phyloP scores from a whole-genome alignment of 1,140 invertebrate genomes.

The Temnothorax nylanderi region DNA sequence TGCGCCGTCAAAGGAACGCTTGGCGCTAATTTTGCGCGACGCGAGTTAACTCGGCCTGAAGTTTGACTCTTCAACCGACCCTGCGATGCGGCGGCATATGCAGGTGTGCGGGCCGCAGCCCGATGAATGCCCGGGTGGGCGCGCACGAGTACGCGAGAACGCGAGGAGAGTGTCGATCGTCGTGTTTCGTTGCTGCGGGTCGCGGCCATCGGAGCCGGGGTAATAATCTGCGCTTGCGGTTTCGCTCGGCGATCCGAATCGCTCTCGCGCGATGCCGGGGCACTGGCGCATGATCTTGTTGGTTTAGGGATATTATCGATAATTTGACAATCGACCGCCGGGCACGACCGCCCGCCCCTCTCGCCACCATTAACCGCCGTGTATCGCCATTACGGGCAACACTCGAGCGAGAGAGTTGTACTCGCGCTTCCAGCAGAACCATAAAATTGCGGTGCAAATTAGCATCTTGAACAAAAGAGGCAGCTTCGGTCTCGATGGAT shows the following conservation, averaged over 20 bases:
- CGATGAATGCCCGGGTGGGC: conserved; percentile 59
- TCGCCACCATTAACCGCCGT: conserved; percentile 72
- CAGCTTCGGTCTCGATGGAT: not conserved
- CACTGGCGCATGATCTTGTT: conserved; percentile 77
- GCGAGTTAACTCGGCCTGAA: conserved; percentile 1
- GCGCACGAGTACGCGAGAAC: conserved; percentile 39
- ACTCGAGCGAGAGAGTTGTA: conserved; percentile 10
- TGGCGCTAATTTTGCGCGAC: not conserved
- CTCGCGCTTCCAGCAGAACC: conserved; percentile 15
- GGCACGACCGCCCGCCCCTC: conserved; percentile 68
- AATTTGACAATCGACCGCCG: conserved; percentile 82
- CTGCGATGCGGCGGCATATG: not conserved
- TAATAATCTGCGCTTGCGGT: conserved; percentile 76
- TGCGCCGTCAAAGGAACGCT: not conserved
- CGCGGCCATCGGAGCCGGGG: conserved; percentile 40
- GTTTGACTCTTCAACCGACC: conserved; percentile 17
- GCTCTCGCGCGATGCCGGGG: conserved; percentile 58
- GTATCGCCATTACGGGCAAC: conserved; percentile 50
- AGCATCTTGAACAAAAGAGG: not conserved
- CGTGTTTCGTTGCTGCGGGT: conserved; percentile 58
- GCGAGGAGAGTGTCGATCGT: conserved; percentile 22
- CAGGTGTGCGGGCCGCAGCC: conserved; percentile 36
- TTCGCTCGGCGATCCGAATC: conserved; percentile 62
- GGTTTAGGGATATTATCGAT: conserved; percentile 83
- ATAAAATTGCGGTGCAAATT: conserved; percentile 19